phyloP scores from a whole-genome alignment of 2,888 invertebrate genomes.

The Erynnis tages region DNA sequence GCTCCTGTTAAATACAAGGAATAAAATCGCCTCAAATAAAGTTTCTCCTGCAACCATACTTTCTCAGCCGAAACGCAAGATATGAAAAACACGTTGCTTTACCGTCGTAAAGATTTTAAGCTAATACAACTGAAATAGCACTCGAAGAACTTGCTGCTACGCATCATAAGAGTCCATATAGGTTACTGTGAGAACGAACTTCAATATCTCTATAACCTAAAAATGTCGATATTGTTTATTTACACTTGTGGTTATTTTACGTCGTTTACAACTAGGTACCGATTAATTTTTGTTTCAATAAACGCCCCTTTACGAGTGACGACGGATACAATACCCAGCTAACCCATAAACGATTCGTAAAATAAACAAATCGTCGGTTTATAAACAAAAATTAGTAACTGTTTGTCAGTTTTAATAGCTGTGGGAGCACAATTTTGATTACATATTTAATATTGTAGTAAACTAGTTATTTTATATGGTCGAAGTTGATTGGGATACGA shows the following conservation, averaged over 20 bases:
- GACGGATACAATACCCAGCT: constrained; percentile 12
- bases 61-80: no score
- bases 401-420: constrained; percentile 60
- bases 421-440: constrained; percentile 55
- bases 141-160: no score
- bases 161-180: no score
- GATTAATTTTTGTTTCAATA: constrained; percentile 1
- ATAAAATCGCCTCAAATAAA: no score
- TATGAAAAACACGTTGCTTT: no score
- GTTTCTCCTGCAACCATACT: no score
- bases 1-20: no score
- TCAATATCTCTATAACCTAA: no score
- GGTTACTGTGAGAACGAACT: no score
- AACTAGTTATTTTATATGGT: constrained; percentile 63
- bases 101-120: no score
- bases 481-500: constrained; percentile 74
- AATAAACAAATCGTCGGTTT: constrained; percentile 47
- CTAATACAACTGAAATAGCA: no score
- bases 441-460: constrained; percentile 67
- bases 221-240: neutral
- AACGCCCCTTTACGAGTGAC: constrained; percentile 1
- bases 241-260: neutral
- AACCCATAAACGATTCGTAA: constrained; percentile 44
- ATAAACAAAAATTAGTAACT: constrained; percentile 54
- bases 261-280: neutral